phyloP scores from a whole-genome alignment of 2,888 invertebrate genomes.

The Psylliodes chrysocephalus region DNA sequence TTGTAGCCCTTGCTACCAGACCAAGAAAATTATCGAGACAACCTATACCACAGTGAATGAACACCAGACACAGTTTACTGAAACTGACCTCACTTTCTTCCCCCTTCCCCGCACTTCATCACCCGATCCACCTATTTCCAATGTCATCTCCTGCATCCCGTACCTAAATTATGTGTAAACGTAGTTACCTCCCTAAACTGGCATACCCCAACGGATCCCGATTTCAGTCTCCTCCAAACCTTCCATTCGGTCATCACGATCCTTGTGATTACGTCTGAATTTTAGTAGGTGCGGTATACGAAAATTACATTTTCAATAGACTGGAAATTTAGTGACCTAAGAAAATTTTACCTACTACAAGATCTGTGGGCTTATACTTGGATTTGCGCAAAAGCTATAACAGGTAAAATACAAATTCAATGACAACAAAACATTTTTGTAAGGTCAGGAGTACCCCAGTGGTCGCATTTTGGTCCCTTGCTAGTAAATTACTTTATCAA shows the following conservation, averaged over 20 bases:
- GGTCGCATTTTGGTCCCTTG: no score
- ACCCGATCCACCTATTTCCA: neutral
- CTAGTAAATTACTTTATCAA: no score
- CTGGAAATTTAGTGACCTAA: no score
- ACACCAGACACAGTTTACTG: slow-evolving; percentile 5
- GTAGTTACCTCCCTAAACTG: slow-evolving; percentile 24
- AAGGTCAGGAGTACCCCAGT: no score
- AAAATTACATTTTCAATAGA: no score
- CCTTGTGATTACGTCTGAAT: slow-evolving; percentile 22
- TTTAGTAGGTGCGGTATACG: neutral
- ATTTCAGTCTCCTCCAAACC: slow-evolving; percentile 47
- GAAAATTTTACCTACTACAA: no score
- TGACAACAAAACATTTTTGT: no score
- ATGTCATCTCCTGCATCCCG: slow-evolving; percentile 1
- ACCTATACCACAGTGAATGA: slow-evolving; percentile 7
- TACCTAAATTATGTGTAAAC: slow-evolving; percentile 7
- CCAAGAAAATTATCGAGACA: neutral
- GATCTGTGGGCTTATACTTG: no score
- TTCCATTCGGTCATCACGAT: slow-evolving; percentile 26
- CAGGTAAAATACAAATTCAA: no score
- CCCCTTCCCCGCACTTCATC: neutral
- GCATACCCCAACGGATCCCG: slow-evolving; percentile 44
- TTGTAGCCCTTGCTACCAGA: neutral
- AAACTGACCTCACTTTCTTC: slow-evolving; percentile 17
- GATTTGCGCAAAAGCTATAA: no score